These are phyloP conservation scores for Merodon equestris DNA, from an alignment of 2,888 invertebrate species.

Conservation along the genomic window DNA sequence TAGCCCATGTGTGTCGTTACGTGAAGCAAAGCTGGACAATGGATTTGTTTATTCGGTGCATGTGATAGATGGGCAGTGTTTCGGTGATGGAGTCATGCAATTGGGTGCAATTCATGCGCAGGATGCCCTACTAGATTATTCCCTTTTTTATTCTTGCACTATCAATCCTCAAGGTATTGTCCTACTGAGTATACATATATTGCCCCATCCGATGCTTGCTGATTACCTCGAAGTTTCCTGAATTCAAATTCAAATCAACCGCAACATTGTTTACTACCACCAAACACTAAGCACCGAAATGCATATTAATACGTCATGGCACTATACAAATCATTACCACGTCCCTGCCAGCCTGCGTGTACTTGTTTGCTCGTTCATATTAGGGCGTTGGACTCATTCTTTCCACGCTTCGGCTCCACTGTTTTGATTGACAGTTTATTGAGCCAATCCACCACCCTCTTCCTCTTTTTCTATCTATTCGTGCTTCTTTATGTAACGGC, in stretches of 20 bases:
- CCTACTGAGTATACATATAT: neutral
- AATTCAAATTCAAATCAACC: conserved; percentile 63
- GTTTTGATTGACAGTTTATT: conserved; percentile 66
- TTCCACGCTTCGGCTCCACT: neutral
- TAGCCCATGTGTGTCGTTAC: conserved; percentile 4
- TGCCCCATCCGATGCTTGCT: conserved; percentile 5
- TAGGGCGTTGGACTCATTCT: too few species aligned
- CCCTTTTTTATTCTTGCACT: too few species aligned
- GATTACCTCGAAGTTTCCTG: conserved; percentile 41
- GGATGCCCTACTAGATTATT: neutral
- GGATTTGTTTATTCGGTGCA: conserved; percentile 51
- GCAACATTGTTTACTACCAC: conserved; percentile 61
- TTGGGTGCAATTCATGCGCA: neutral
- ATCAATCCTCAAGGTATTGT: too few species aligned
- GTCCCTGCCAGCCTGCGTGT: conserved; percentile 29
- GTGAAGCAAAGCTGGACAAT: conserved; percentile 23
- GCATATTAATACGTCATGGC: conserved; percentile 41
- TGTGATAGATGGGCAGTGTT: conserved; percentile 53
- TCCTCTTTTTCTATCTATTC: neutral
- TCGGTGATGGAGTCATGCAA: conserved; percentile 54
- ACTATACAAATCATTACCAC: conserved; percentile 65
- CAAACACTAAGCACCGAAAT: conserved; percentile 46
- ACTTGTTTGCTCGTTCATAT: neutral
- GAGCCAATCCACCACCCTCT: conserved; percentile 49
- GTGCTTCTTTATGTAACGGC: conserved; percentile 39